phyloP scores from a whole-genome alignment of 1,140 invertebrate genomes.

The Octopus bimaculoides region DNA sequence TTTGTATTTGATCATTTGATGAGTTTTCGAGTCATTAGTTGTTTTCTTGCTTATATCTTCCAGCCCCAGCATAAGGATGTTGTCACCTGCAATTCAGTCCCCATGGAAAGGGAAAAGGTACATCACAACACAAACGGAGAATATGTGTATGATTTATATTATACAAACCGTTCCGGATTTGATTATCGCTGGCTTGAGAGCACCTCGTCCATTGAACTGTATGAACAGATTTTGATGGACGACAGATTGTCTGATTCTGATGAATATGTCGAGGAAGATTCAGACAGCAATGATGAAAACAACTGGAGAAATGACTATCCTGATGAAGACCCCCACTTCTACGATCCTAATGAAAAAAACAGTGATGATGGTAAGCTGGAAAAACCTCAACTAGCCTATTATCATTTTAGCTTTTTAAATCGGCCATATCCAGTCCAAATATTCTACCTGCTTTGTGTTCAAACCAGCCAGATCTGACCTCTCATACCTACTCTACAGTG shows the following conservation, averaged over 20 bases:
- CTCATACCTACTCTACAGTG: too few species aligned
- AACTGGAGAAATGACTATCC: slow-evolving; percentile 57
- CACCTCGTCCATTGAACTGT: slow-evolving; percentile 39
- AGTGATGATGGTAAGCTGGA: not conserved
- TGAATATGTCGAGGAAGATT: slow-evolving; percentile 47
- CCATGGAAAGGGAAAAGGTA: slow-evolving; percentile 36
- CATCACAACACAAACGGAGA: slow-evolving; percentile 21
- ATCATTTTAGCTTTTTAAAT: too few species aligned
- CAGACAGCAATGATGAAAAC: slow-evolving; percentile 52
- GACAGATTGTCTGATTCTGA: slow-evolving; percentile 23
- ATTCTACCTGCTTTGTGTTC: too few species aligned
- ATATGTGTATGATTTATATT: slow-evolving; percentile 54
- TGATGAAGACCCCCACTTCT: slow-evolving; percentile 47
- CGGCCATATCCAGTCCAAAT: too few species aligned
- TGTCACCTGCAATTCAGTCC: slow-evolving; percentile 46
- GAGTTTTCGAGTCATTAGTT: slow-evolving; percentile 8
- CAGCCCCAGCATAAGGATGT: slow-evolving; percentile 14
- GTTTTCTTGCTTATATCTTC: slow-evolving; percentile 12
- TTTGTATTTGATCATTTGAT: too few species aligned
- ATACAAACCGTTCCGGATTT: slow-evolving; percentile 43
- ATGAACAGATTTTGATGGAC: slow-evolving; percentile 30
- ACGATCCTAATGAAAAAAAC: not conserved
- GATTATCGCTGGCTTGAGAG: slow-evolving; percentile 42
- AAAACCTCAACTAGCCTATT: too few species aligned
- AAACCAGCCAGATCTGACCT: too few species aligned